Conservation (phyloP, 2,888 invertebrate species). For the Camponotus fellah region DNA sequence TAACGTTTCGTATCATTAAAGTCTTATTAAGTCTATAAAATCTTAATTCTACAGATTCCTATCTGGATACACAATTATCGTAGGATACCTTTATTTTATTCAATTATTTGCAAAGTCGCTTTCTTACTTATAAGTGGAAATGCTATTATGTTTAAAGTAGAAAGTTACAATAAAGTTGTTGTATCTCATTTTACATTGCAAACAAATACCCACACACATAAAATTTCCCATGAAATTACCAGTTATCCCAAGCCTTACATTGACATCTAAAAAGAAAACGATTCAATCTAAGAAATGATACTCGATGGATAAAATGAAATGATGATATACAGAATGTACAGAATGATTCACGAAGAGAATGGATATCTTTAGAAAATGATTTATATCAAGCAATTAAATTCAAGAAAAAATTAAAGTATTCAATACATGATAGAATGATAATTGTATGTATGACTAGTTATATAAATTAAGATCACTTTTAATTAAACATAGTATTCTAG, state of each 20-base stretch:
- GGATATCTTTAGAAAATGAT: not conserved
- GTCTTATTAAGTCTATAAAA: conserved; percentile 13
- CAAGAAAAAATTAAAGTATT: not conserved
- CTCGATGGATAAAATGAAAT: not conserved
- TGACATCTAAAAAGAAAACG: conserved; percentile 35
- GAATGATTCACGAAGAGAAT: not conserved
- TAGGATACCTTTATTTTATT: conserved; percentile 10
- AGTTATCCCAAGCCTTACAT: conserved; percentile 17
- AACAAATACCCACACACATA: not conserved
- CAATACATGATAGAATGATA: not conserved
- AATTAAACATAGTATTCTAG: conserved; percentile 6
- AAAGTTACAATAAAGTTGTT: conserved; percentile 37
- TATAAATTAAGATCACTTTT: not conserved
- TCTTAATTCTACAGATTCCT: not conserved
- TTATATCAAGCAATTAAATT: not conserved
- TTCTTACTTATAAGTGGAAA: conserved; percentile 38
- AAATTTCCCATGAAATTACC: conserved; percentile 36
- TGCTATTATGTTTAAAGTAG: conserved; percentile 37
- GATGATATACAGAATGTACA: not conserved
- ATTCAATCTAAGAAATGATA: not conserved
- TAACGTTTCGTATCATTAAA: conserved; percentile 25
- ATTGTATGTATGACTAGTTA: not conserved
- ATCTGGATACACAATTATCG: conserved; percentile 13
- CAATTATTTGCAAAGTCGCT: conserved; percentile 35
- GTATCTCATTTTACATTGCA: conserved; percentile 28